A percentile compares a stretch with the other conserved stretches of the same genome.
Evolutionary conservation across 2,113 vertebrate genomes (phyloP).

Genomic region (Arvicanthis niloticus): DNA sequence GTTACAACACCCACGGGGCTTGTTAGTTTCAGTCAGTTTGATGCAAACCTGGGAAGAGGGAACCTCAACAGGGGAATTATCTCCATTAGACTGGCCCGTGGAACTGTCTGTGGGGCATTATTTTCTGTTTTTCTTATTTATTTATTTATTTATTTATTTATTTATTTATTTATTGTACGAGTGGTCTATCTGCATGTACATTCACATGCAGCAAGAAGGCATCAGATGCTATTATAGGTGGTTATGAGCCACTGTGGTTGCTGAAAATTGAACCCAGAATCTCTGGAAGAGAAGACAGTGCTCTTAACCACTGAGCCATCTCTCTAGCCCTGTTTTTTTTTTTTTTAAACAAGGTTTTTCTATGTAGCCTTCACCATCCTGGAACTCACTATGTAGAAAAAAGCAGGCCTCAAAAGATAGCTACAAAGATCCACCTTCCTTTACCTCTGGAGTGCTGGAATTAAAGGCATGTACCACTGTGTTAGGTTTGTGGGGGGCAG

Average conservation of each 20-base stretch:
- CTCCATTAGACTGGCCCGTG: neutral
- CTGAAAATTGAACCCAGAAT: too few species aligned
- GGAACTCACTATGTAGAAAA: neutral
- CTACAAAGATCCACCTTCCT: neutral
- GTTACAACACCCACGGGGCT: neutral
- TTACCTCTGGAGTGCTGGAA: neutral
- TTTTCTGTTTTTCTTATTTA: neutral
- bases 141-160: too few species aligned
- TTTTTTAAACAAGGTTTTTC: neutral
- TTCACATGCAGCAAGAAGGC: too few species aligned
- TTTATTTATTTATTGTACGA: too few species aligned
- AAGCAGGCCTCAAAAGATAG: too few species aligned
- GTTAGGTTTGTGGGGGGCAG: neutral
- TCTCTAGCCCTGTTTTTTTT: too few species aligned
- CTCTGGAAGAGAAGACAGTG: too few species aligned
- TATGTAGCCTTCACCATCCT: neutral
- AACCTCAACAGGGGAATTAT: neutral
- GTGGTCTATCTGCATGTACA: too few species aligned
- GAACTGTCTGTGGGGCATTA: neutral
- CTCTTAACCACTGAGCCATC: too few species aligned
- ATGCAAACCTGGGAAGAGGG: neutral
- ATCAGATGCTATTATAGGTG: too few species aligned
- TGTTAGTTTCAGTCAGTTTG: neutral
- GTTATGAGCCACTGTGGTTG: too few species aligned
- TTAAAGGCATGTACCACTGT: neutral